Percentiles rank a stretch among this genome's conserved stretches.
Evolutionary conservation across 2,888 invertebrate genomes (phyloP).

Genomic region (Sesamia inferens): DNA sequence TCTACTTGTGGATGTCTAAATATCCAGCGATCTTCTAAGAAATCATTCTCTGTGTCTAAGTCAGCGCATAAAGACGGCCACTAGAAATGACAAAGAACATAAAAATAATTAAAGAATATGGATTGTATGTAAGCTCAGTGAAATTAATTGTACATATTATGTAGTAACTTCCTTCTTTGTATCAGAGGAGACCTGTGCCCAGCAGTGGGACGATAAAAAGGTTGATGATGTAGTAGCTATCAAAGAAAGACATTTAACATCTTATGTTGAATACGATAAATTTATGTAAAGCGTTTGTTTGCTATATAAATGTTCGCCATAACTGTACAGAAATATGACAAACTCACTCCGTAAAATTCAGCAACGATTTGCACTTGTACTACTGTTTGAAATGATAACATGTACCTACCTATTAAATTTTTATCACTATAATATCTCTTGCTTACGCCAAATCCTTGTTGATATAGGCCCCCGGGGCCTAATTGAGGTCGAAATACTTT

Average conservation of each 20-base stretch:
- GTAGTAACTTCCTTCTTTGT: too few species aligned
- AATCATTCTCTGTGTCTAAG: constrained; percentile 68
- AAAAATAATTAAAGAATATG: not conserved
- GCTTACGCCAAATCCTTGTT: not conserved
- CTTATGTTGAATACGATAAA: not conserved
- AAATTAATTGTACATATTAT: not conserved
- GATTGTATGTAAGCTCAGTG: not conserved
- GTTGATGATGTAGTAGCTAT: too few species aligned
- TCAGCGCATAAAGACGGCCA: constrained; percentile 66
- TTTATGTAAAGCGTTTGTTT: not conserved
- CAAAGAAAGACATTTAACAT: too few species aligned
- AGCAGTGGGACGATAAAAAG: too few species aligned
- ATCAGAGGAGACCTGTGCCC: too few species aligned
- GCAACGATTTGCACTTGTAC: not conserved
- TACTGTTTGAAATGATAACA: not conserved
- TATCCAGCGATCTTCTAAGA: constrained; percentile 73
- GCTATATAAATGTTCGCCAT: not conserved
- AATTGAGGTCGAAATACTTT: not conserved
- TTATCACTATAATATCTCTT: not conserved
- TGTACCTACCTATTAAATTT: not conserved
- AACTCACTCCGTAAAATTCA: not conserved
- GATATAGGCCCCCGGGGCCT: not conserved
- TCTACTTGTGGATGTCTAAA: constrained; percentile 67
- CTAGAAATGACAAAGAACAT: constrained; percentile 60
- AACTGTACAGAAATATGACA: not conserved